Base-by-base conservation (phyloP, 2,797 vertebrate genomes). In the Emydoidea blandingii region DNA sequence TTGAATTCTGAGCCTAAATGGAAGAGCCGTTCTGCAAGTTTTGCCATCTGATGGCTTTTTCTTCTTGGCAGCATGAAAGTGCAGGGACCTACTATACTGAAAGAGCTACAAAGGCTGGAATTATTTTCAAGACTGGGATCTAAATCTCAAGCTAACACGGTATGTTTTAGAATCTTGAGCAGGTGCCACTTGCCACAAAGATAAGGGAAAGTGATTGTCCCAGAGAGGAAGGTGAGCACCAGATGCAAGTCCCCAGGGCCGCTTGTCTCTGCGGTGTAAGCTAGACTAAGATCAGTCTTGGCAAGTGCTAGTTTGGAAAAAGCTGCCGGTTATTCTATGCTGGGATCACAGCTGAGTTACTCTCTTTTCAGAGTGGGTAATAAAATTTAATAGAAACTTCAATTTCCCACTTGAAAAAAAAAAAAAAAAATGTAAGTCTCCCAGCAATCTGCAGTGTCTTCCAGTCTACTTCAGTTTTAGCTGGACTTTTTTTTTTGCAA, bases 331-430 rank as follows among this genome's bases (percentile, higher is more conserved):
- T 93, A 92, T 88, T 93, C 81, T 34, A 57, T 5, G 11, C 53
- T 83, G 93, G 89, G 83, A 88, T 92, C 52, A 85, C 76, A n/a
- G 4, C 78, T 68, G 81, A 96, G 88, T 89, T 88, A 90, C 86
- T 83, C 68, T 88, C 91, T 95, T 54, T 57, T 94, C 93, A 94
- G 91, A 97, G 91, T 86, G 47, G 79, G 93, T 78, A 96, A 97
- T 96, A 96, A 97, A 94, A 97, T 96, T 95, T 95, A 97, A 96
- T 92, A 97, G 94, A 97, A 96, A 96, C 90, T 97, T 97, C 78
- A 94, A 91, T 96, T 97, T 95, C 92, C 92, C 62, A 90, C 86
- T 93, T 94, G 91, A 87, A 93, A 95, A 90, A 95, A 94, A 96
- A 90, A 95, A 94, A 96, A 89, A 95, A 95, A 97, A 91, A 97